Percentiles rank a stretch among this genome's conserved stretches.
Conservation (phyloP, 2,797 vertebrate species). For the Oophaga sylvatica region DNA sequence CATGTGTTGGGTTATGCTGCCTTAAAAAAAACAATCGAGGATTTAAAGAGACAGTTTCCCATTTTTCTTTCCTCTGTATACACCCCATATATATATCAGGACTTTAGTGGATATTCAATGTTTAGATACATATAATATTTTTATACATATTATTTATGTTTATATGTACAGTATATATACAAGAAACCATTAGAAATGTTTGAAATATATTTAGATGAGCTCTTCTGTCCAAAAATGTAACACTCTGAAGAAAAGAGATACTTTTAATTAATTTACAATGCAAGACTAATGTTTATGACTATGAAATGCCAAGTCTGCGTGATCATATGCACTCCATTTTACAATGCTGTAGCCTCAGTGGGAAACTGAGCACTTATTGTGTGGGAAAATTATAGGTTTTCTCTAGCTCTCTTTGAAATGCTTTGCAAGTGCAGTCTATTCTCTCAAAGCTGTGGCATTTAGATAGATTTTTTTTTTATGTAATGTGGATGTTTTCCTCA, state of each 20-base stretch:
- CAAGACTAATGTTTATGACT: neutral
- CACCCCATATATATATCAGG: too few species aligned
- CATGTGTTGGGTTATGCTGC: too few species aligned
- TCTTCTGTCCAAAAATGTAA: neutral
- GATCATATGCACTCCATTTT: constrained; percentile 5
- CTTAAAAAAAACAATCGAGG: too few species aligned
- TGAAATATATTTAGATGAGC: too few species aligned
- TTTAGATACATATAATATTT: too few species aligned
- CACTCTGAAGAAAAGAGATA: neutral
- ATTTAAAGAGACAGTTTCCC: too few species aligned
- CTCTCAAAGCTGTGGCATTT: constrained; percentile 52
- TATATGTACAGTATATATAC: too few species aligned
- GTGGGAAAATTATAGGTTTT: constrained; percentile 35
- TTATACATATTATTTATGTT: too few species aligned
- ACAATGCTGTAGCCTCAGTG: constrained; percentile 31
- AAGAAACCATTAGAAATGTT: too few species aligned
- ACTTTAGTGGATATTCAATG: too few species aligned
- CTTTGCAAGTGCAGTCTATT: constrained; percentile 26
- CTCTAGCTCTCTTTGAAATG: constrained; percentile 38
- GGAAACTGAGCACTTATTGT: constrained; percentile 38
- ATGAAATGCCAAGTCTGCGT: neutral
- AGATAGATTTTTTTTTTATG: constrained; percentile 60
- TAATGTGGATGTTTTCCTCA: constrained; percentile 20
- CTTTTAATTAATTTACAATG: neutral
- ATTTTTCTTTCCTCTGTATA: too few species aligned